Base-by-base conservation (phyloP, 2,113 vertebrate genomes). In the Coptodon bakossiorum region DNA sequence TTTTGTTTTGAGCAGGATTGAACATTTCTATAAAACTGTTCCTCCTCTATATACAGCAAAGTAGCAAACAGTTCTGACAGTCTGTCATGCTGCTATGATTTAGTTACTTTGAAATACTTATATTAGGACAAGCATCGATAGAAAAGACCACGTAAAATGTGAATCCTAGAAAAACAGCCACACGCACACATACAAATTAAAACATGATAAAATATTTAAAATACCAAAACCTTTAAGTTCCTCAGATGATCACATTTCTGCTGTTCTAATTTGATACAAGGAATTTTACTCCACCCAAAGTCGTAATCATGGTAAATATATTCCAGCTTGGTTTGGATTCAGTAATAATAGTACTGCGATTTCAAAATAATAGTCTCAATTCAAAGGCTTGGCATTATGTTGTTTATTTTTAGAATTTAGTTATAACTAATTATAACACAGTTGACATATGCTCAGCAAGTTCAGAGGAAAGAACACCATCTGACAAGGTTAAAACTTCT, bases 381-480 rank as follows among this genome's bases (percentile, higher is more conserved):
- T 78, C 27, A 78, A 78, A 78, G 45, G 27, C 45, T 78, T 19
- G 17, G 73, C 6, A 78, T 13, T 19, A 61, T 68, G 11, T 79
- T 80, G 13, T 91, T 92, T 90, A 81, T 87, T 91, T 83, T 81
- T 24, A 48, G 6, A 71, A 82, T 56, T 87, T 53, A 29, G 34
- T 87, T 52, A 86, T 86, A 88, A 31, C 59, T n/a, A 66, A 66
- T 36, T 66, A 36, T 63, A 63, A 63, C 14, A 90, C 88, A 84
- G 82, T 17, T 50, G 71, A 78, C 24, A 45, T 57, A 9, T 9
- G 9, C 14, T 43, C 2, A 45, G 56, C 8, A 45, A 45, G 40
- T 6, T 17, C 43, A 54, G 29, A 63, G 40, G 45, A 50, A 50
- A 84, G 9, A 24, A 31, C 24, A 38, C 4, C 7, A 71, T 24